These are phyloP conservation scores for Cherax destructor DNA, from an alignment of 1,140 invertebrate genomes.

Conservation along the genomic window DNA sequence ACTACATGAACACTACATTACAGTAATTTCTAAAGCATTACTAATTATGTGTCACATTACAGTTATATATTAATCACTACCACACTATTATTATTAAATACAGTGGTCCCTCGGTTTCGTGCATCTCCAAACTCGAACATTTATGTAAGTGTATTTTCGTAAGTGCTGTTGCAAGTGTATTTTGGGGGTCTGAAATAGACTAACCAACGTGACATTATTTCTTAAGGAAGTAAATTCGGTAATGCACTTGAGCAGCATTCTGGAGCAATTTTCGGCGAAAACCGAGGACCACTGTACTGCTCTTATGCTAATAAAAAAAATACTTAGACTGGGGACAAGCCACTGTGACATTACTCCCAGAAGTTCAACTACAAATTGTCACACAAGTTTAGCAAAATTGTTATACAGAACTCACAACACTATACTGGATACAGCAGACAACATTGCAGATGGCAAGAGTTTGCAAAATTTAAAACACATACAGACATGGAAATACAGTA, in stretches of 20 bases:
- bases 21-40: not conserved
- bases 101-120: too few relatives aligned
- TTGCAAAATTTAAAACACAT: not conserved
- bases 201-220: too few relatives aligned
- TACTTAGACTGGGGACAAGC: not conserved
- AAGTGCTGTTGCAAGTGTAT: too few relatives aligned
- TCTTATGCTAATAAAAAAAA: not conserved
- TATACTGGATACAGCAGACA: not conserved
- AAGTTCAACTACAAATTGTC: not conserved
- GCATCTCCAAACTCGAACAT: too few relatives aligned
- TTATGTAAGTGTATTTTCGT: too few relatives aligned
- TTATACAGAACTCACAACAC: not conserved
- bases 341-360: not conserved
- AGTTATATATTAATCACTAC: conserved; percentile 9
- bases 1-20: not conserved
- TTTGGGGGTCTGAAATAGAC: too few relatives aligned
- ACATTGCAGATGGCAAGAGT: not conserved
- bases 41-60: not conserved
- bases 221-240: too few relatives aligned
- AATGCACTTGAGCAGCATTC: too few relatives aligned
- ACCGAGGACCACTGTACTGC: too few relatives aligned
- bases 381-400: not conserved
- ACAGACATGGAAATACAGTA: not conserved
- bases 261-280: too few relatives aligned
- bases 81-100: not conserved